Percentiles rank a stretch among this genome's conserved stretches.
phyloP scores from a whole-genome alignment of 1,140 invertebrate genomes.

The Papilio helenus region DNA sequence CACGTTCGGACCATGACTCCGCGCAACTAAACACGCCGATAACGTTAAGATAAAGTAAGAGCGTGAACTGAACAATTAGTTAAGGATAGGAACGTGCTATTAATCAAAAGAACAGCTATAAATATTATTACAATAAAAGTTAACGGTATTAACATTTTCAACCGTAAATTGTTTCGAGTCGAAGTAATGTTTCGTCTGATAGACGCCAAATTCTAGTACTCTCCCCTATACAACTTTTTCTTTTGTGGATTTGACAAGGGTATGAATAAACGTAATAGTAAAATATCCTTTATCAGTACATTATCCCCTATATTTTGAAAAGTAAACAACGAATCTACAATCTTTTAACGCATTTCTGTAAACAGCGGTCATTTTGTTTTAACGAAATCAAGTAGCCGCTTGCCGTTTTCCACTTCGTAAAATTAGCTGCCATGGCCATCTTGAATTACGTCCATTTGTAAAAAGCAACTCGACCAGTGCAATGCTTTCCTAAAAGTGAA shows the following conservation, averaged over 20 bases:
- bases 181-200: not conserved
- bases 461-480: not conserved
- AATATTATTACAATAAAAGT: not conserved
- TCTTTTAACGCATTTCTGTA: too few relatives aligned
- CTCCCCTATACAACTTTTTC: too few relatives aligned
- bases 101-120: conserved; percentile 3
- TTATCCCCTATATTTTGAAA: too few relatives aligned
- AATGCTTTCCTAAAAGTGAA: not conserved
- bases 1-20: not conserved
- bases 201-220: too few relatives aligned
- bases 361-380: too few relatives aligned
- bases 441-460: not conserved
- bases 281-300: too few relatives aligned
- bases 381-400: too few relatives aligned
- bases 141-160: not conserved
- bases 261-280: too few relatives aligned
- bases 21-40: not conserved
- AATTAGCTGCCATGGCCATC: not conserved
- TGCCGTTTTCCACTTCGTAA: not conserved
- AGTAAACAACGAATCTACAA: too few relatives aligned
- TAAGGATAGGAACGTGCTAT: not conserved
- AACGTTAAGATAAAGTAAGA: not conserved
- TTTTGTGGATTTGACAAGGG: too few relatives aligned
- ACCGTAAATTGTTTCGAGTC: not conserved
- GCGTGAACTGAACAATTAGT: not conserved